Percentiles rank a stretch among this genome's conserved stretches.
phyloP scores from a whole-genome alignment of 2,113 vertebrate genomes.

The Hippocampus zosterae region DNA sequence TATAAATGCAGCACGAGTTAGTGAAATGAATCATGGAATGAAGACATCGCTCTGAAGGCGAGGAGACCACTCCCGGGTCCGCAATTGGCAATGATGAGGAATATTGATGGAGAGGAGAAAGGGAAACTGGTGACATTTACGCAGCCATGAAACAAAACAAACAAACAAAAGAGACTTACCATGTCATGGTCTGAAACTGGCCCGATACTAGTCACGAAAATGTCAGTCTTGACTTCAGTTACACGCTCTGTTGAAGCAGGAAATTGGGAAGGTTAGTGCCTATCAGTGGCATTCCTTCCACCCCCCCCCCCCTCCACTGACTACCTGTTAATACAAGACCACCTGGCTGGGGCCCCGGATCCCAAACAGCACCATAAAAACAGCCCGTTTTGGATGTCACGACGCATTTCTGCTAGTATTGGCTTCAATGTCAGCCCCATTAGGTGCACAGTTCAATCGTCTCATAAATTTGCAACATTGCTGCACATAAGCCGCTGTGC shows the following conservation, averaged over 20 bases:
- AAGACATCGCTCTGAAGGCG: conserved; percentile 32
- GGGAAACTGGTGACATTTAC: conserved; percentile 59
- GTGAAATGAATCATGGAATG: conserved; percentile 38
- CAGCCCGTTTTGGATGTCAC: conserved; percentile 30
- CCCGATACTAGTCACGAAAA: conserved; percentile 98
- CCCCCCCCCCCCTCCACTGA: conserved; percentile 11
- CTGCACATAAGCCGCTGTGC: conserved; percentile 38
- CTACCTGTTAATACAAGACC: conserved; percentile 71
- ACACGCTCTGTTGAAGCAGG: conserved; percentile 97
- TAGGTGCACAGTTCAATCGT: conserved; percentile 20
- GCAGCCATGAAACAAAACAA: conserved; percentile 10
- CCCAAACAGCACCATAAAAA: conserved; percentile 31
- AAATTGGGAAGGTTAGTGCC: conserved; percentile 85
- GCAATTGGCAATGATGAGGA: conserved; percentile 8
- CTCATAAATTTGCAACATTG: conserved; percentile 30
- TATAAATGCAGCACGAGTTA: conserved; percentile 42
- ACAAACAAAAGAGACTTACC: conserved; percentile 75
- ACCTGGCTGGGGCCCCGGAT: conserved; percentile 68
- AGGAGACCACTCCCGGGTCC: neutral
- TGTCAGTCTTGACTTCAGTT: conserved; percentile 99
- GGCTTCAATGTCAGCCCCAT: conserved; percentile 35
- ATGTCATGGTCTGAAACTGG: conserved; percentile 98
- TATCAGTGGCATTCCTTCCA: conserved; percentile 75
- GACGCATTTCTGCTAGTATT: conserved; percentile 36
- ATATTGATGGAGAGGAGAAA: neutral